Base-by-base conservation (phyloP, 1,140 invertebrate species). In the Matsumurasca onukii region DNA sequence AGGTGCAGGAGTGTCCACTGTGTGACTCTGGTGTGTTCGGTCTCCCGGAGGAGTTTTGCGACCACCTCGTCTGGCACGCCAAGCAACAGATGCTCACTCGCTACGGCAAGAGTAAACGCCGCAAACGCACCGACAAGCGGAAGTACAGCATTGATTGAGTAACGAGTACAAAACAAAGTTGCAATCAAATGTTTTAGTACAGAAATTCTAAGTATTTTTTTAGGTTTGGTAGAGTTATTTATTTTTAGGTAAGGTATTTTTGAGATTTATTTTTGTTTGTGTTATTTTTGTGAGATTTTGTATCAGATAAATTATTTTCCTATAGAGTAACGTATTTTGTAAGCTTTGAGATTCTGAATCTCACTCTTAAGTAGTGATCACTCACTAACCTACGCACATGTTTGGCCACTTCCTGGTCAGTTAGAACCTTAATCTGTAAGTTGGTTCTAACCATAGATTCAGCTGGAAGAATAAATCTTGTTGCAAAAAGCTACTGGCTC, bases 61-160 rank as follows among this genome's bases (percentile, higher is more conserved):
- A 65, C 29, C 72, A 73, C 29, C 64, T 73, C 12, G 52, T 71
- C n/a, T 68, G 70, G 68, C 72, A 73, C 65, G 55, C 66, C 2
- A 73, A 71, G 63, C 70, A 72, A 48, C 66, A 57, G 3, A 29
- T 29, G 17, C 29, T 59, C 3, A 3, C 25, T 51, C n/a, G n/a
- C n/a, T n/a, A n/a, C n/a, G n/a, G 15, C 25, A 51, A 51, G 25
- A 2, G n/a, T 3, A 3, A 51, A 51, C 25, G 20, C 49, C 3
- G 49, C 2, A 2, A 51, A 15, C 25, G 49, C 20, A 17, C 20
- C 20, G 20, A 24, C 25, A 17, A 51, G 25, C 20, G 3, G n/a
- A 15, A 24, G 20, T 3, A n/a, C 20, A 15, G 2, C 49, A 3
- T 22, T 22, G 25, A 17, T 24, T 3, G 25, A 51, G 49, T 22